Base-by-base conservation (phyloP, 2,888 invertebrate genomes). In the Erynnis tages region DNA sequence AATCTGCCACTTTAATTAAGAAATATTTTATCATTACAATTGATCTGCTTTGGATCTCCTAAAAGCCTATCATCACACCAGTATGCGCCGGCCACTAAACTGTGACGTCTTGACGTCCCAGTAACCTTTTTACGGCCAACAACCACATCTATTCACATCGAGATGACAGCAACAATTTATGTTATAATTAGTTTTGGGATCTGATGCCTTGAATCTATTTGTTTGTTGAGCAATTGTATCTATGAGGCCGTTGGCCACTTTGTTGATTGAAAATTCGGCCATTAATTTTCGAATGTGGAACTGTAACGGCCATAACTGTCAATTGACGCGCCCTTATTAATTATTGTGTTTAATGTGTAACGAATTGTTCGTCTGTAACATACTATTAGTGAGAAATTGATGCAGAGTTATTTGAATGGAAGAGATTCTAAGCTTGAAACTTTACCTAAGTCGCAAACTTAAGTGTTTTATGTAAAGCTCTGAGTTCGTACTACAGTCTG, bases 181-280 rank as follows among this genome's bases (percentile, higher is more conserved):
- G 57, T 67, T 63, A 67, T 76, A 78, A 84, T 82, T 82, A 80
- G 71, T 83, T 83, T 82, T 79, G 77, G 78, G 77, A 67, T 72
- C 63, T 38, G 77, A 67, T 72, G 62, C 35, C 66, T 70, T 66
- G 63, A 14, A 34, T 25, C 34, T 63, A 73, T 76, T 69, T 66
- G 65, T 66, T 63, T 69, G 62, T 10, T 63, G 50, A 59, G 55
- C 63, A 61, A 67, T 69, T 62, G 53, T 44, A 52, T 14, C 55
- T 59, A 59, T 62, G 62, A 63, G 66, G 65, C 56, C 67, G 54
- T 57, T 61, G 64, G 47, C 65, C 68, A 70, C 62, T 71, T 71
- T 71, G 41, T 41, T 41, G 16, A 41, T 49, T 49, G 19, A 32
- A 17, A 41, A 25, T 49, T 49, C 41, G 49, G 41, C 32, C 32